Evolutionary conservation across 2,888 invertebrate species (phyloP).

Genomic region (Phortica magna): DNA sequence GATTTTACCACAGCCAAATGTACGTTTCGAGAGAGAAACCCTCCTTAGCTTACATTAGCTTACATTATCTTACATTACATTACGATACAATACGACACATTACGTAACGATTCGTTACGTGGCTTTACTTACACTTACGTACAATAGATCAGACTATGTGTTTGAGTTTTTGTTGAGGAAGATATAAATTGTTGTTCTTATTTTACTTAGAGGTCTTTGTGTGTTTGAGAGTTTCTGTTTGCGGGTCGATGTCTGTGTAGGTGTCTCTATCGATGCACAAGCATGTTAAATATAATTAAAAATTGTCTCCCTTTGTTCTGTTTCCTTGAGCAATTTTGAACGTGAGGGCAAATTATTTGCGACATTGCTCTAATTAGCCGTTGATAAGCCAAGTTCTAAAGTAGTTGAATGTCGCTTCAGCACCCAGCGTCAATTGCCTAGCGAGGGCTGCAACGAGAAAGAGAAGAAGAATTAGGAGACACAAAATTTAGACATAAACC

Average conservation of each 20-base stretch:
- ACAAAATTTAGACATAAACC: constrained; percentile 1
- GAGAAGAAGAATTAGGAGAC: constrained; percentile 35
- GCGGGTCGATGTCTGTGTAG: neutral
- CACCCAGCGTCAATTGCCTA: constrained; percentile 56
- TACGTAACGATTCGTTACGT: constrained; percentile 6
- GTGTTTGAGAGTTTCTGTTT: constrained; percentile 1
- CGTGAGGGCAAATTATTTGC: neutral
- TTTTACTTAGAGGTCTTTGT: constrained; percentile 30
- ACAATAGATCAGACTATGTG: constrained; percentile 59
- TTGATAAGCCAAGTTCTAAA: constrained; percentile 67
- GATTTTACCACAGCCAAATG: neutral
- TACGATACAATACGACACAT: neutral
- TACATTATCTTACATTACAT: too few species aligned
- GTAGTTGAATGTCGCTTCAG: constrained; percentile 61
- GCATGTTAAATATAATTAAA: neutral
- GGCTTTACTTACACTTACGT: constrained; percentile 7
- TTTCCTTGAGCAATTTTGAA: neutral
- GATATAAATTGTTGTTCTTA: neutral
- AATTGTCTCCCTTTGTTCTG: neutral
- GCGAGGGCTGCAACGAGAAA: constrained; percentile 62
- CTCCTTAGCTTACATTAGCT: neutral
- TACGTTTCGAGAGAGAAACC: neutral
- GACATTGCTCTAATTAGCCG: constrained; percentile 51
- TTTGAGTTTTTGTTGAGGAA: constrained; percentile 40
- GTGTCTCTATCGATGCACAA: neutral